Conservation (phyloP, 2,797 vertebrate species). For the Poecilia picta region DNA sequence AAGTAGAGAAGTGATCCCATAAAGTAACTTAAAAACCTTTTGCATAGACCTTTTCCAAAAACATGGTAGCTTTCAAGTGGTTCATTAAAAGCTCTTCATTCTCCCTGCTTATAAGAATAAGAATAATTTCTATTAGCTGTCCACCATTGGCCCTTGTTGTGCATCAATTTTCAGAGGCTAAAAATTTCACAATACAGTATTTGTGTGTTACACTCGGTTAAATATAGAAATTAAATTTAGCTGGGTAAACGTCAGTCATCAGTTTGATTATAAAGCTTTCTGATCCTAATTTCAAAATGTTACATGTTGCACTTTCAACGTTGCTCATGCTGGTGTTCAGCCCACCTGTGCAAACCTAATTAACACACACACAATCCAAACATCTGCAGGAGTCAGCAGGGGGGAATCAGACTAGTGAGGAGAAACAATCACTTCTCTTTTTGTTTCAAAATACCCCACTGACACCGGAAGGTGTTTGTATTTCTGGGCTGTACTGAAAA, state of each 20-base stretch:
- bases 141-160: slow-evolving; percentile 16
- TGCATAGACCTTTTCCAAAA: background rate
- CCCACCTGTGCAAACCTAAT: slow-evolving; percentile 1
- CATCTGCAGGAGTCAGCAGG: slow-evolving; percentile 35
- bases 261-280: background rate
- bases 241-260: background rate
- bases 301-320: background rate
- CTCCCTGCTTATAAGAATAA: background rate
- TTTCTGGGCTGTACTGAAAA: background rate
- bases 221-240: background rate
- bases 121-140: slow-evolving; percentile 1
- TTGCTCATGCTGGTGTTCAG: slow-evolving; percentile 9
- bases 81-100: background rate
- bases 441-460: slow-evolving; percentile 29
- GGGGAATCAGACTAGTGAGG: slow-evolving; percentile 2
- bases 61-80: background rate
- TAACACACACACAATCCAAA: slow-evolving; percentile 24
- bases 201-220: background rate
- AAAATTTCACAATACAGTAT: background rate
- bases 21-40: background rate
- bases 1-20: background rate
- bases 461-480: background rate
- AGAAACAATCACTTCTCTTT: slow-evolving; percentile 35
- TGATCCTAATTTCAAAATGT: background rate
- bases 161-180: background rate